These are phyloP conservation scores for Tinamus guttatus DNA, from an alignment of 2,113 vertebrate genomes.

Conservation along the genomic window DNA sequence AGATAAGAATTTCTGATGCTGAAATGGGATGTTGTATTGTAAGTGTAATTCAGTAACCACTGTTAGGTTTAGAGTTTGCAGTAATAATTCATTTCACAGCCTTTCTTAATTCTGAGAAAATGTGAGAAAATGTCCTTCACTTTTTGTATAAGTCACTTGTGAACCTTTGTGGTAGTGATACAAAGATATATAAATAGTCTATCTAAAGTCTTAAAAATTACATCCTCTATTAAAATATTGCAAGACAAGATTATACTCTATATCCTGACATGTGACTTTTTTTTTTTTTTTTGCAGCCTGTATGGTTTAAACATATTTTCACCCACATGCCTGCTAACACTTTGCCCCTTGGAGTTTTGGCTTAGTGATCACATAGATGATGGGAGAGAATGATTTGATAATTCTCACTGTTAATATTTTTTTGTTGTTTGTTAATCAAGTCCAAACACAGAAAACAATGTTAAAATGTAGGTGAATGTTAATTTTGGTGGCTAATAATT, in stretches of 20 bases:
- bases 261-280: too few relatives aligned
- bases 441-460: background rate
- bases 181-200: background rate
- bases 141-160: background rate
- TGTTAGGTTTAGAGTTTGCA: background rate
- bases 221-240: background rate
- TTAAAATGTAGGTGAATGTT: background rate
- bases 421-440: background rate
- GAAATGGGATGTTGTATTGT: fast-evolving
- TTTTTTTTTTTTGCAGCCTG: background rate
- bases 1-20: background rate
- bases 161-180: background rate
- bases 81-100: background rate
- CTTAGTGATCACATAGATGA: background rate
- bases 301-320: background rate
- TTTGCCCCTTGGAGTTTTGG: background rate
- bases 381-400: background rate
- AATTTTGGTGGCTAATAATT: background rate
- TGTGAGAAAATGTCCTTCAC: background rate
- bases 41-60: background rate
- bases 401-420: background rate
- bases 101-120: background rate
- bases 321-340: background rate
- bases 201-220: background rate
- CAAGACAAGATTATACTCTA: background rate